These are phyloP conservation scores for Copidosoma aretas DNA, from an alignment of 2,888 invertebrate genomes.

Conservation along the genomic window DNA sequence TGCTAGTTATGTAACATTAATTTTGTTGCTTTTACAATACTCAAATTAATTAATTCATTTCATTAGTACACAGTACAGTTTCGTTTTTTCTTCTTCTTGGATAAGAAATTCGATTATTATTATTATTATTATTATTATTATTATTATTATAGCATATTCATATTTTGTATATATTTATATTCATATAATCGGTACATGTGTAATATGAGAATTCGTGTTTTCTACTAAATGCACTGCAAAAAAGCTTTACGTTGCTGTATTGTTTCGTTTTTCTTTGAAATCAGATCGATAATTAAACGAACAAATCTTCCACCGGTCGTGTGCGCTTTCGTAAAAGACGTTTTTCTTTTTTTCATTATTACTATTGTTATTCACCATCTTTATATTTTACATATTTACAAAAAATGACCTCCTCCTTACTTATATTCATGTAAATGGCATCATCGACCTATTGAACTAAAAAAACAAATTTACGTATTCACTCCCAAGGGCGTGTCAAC, in stretches of 20 bases:
- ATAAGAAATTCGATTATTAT: not conserved
- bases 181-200: not conserved
- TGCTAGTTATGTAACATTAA: not conserved
- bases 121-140: not conserved
- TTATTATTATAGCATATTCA: not conserved
- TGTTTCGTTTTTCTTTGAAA: not conserved
- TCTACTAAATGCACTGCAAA: not conserved
- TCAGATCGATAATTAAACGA: conserved; percentile 1
- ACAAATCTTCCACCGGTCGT: conserved; percentile 25
- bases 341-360: not conserved
- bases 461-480: too few species aligned
- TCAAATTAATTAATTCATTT: not conserved
- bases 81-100: not conserved
- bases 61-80: conserved; percentile 5
- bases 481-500: too few species aligned
- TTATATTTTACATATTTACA: conserved; percentile 36
- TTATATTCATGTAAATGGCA: too few species aligned
- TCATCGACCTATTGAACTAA: too few species aligned
- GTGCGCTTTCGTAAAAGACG: conserved; percentile 27
- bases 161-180: not conserved
- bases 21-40: not conserved
- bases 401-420: too few species aligned
- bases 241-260: not conserved
- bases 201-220: not conserved
- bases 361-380: not conserved